Base-by-base conservation (phyloP, 1,140 invertebrate genomes). In the Achroia grisella region DNA sequence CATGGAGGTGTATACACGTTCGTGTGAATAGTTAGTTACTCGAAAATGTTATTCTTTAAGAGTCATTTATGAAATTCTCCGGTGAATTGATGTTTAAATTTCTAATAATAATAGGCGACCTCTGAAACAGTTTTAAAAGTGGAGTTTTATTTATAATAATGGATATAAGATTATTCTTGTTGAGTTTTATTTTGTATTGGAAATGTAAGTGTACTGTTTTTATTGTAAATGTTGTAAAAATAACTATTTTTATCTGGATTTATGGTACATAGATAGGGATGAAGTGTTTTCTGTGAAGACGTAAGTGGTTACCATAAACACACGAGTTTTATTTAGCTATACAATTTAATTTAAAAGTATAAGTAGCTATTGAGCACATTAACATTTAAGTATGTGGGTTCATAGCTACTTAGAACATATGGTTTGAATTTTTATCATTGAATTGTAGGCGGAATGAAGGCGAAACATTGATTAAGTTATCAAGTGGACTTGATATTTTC, bases 111-210 rank as follows among this genome's bases (percentile, higher is more conserved):
- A n/a, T n/a, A n/a, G n/a, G n/a, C n/a, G 32, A 28, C 32, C 14
- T 37, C n/a, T 23, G 10, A 10, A 10, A 28, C 30, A 44, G 44
- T 53, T 48, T 61, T 46, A 53, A n/a, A n/a, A 63, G 56, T 63
- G 47, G 23, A 44, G 45, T 45, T 61, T 55, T 13, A 48, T 54
- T 56, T 29, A 56, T 48, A 46, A 77, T 44, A 42, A 80, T 80
- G 76, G 73, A 77, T 49, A 61, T 69, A 13, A 27, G 43, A n/a
- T 43, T 67, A 28, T 57, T 67, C 44, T 65, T 77, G 32, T 53
- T 83, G 48, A 55, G 55, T 50, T 71, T 82, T 48, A 31, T 62
- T 11, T 49, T 76, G 50, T 67, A 68, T 56, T 69, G 60, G 53
- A 75, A 71, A 60, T 50, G 76, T 80, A 66, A 80, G 76, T 80